These are phyloP conservation scores for Polia nebulosa DNA, from an alignment of 2,888 invertebrate genomes.

Conservation along the genomic window DNA sequence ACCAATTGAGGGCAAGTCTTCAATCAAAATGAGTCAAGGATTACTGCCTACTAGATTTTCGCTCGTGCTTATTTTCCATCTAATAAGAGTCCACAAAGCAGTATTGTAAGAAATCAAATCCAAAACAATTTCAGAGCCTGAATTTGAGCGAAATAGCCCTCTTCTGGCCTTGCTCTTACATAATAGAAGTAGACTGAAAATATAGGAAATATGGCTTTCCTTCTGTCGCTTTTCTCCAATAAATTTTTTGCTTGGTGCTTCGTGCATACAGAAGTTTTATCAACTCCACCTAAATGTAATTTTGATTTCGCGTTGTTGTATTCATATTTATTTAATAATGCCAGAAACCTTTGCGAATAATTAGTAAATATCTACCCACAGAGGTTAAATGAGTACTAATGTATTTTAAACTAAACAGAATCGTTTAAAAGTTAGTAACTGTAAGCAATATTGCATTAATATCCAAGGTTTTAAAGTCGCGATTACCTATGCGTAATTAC, in stretches of 20 bases:
- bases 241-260: conserved; percentile 11
- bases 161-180: conserved; percentile 4
- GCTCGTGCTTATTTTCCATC: neutral
- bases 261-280: neutral
- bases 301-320: neutral
- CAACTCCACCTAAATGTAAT: neutral
- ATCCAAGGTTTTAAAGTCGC: conserved; percentile 15
- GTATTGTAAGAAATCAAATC: conserved; percentile 1
- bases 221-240: conserved; percentile 1
- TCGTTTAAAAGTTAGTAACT: neutral
- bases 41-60: neutral
- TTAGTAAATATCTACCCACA: neutral
- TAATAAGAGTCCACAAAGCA: neutral
- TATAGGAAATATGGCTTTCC: conserved; percentile 17
- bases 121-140: neutral
- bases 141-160: conserved; percentile 1
- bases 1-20: neutral
- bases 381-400: neutral
- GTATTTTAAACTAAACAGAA: neutral
- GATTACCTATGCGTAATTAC: conserved; percentile 14
- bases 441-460: neutral
- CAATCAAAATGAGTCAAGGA: neutral
- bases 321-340: neutral
- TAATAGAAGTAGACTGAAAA: conserved; percentile 19
- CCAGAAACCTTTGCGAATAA: neutral